Percentiles rank a stretch among this genome's conserved stretches.
Evolutionary conservation across 2,888 invertebrate genomes (phyloP).

Genomic region (Pemphredon lugubris): DNA sequence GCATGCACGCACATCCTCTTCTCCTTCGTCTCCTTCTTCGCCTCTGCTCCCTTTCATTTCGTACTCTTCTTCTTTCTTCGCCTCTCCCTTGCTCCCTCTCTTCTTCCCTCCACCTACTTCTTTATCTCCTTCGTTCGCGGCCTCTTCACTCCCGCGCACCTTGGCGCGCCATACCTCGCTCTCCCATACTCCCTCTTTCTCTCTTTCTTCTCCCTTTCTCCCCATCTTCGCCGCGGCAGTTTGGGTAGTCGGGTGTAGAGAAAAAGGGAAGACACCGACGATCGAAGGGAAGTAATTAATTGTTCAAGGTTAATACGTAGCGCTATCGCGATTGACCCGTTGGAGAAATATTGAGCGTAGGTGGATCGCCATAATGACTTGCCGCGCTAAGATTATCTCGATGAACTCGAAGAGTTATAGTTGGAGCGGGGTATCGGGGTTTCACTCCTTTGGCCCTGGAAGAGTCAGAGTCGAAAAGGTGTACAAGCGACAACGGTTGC

Average conservation of each 20-base stretch:
- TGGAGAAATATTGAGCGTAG: slow-evolving; percentile 30
- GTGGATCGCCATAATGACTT: slow-evolving; percentile 25
- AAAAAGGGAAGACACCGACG: slow-evolving; percentile 18
- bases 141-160: slow-evolving; percentile 40
- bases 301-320: slow-evolving; percentile 49
- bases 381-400: neutral
- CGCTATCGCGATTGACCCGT: slow-evolving; percentile 57
- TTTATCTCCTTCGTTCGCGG: slow-evolving; percentile 34
- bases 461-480: too few species aligned
- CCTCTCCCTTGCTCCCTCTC: slow-evolving; percentile 31
- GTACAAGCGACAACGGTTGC: too few species aligned
- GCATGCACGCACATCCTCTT: slow-evolving; percentile 77
- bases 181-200: neutral
- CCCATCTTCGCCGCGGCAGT: slow-evolving; percentile 8
- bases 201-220: slow-evolving; percentile 21
- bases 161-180: neutral
- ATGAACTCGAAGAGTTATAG: neutral
- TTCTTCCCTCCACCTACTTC: slow-evolving; percentile 49
- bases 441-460: too few species aligned
- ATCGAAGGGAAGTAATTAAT: slow-evolving; percentile 50
- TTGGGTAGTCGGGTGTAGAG: slow-evolving; percentile 15
- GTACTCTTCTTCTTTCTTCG: slow-evolving; percentile 30
- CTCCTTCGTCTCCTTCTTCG: slow-evolving; percentile 40
- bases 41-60: slow-evolving; percentile 36
- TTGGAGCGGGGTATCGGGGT: too few species aligned